These are phyloP conservation scores for Anastatus disparis DNA, from an alignment of 1,140 invertebrate genomes.

Conservation along the genomic window DNA sequence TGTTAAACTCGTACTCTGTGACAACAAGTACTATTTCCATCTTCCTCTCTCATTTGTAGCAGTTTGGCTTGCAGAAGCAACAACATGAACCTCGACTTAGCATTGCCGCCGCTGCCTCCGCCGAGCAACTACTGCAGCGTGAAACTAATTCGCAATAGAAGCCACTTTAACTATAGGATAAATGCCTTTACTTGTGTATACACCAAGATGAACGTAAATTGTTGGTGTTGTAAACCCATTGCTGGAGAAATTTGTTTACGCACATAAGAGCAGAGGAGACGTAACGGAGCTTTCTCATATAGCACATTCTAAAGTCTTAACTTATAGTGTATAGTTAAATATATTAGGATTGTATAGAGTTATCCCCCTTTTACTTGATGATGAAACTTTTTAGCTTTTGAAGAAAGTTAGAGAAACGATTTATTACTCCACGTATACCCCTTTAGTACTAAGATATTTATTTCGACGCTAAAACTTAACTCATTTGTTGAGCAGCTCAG, in stretches of 20 bases:
- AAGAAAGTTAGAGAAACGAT: constrained; percentile 8
- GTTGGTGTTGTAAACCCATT: constrained; percentile 30
- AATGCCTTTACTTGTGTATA: background rate
- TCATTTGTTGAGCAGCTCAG: constrained; percentile 6
- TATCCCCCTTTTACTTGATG: no score
- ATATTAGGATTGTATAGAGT: no score
- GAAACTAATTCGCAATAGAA: constrained; percentile 25
- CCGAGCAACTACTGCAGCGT: no score
- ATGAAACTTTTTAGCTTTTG: constrained; percentile 33
- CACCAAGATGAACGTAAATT: constrained; percentile 19
- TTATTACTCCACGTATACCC: constrained; percentile 1
- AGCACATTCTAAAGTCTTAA: no score
- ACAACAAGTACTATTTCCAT: background rate
- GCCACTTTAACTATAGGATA: constrained; percentile 15
- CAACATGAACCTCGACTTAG: background rate
- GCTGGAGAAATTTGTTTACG: constrained; percentile 29
- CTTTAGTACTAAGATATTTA: background rate
- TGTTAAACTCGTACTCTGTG: constrained; percentile 16
- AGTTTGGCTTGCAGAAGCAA: background rate
- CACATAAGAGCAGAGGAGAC: constrained; percentile 12
- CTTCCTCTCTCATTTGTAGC: no score
- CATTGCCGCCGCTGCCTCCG: no score
- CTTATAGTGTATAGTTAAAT: no score
- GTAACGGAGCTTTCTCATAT: constrained; percentile 8
- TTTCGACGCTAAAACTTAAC: constrained; percentile 4